These are phyloP conservation scores for Cheilosia vulpina DNA, from an alignment of 2,888 invertebrate genomes.

Conservation along the genomic window DNA sequence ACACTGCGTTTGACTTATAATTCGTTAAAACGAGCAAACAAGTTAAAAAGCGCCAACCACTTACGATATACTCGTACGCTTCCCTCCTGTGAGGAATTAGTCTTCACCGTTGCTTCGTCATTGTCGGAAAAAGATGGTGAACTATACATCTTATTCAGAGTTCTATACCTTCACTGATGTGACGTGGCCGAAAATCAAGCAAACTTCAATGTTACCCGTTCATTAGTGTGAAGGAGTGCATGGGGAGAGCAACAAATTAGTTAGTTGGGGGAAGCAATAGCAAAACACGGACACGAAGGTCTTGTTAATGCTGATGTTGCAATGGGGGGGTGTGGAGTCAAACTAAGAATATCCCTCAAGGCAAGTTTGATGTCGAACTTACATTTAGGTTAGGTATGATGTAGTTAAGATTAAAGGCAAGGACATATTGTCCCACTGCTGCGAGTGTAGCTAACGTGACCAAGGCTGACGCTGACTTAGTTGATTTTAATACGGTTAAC, in stretches of 20 bases:
- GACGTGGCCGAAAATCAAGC: neutral
- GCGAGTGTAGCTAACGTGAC: neutral
- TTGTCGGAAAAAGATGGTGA: neutral
- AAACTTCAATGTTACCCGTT: neutral
- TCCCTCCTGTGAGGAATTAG: no score
- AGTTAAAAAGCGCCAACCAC: neutral
- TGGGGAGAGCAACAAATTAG: constrained; percentile 28
- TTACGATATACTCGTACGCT: no score
- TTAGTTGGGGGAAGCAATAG: constrained; percentile 6
- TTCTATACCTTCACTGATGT: neutral
- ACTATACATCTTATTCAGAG: neutral
- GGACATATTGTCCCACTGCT: neutral
- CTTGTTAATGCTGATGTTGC: neutral
- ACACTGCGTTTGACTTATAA: neutral
- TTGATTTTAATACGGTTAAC: neutral
- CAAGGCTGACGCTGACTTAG: neutral
- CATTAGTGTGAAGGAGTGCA: neutral
- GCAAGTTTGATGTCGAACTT: neutral
- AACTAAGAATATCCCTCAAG: neutral
- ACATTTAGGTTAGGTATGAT: neutral
- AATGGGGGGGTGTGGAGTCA: neutral
- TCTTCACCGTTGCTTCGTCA: neutral
- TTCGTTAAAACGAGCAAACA: neutral
- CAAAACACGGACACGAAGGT: constrained; percentile 14
- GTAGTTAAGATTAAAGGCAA: neutral